phyloP scores from a whole-genome alignment of 23 tunicate species.

The Aplidium turbinatum region DNA sequence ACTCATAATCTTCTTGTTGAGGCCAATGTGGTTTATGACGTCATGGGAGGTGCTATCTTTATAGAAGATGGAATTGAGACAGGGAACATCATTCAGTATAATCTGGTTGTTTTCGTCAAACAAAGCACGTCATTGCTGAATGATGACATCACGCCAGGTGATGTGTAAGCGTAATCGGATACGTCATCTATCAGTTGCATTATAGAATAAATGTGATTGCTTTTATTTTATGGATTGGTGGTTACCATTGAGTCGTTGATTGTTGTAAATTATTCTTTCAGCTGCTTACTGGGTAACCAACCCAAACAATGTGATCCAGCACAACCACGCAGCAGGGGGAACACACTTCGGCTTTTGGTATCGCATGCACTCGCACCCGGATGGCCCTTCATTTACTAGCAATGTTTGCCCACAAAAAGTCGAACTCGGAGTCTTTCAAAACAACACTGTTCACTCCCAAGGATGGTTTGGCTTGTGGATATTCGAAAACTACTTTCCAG shows the following conservation, averaged over 20 bases:
- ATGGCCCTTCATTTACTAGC: conserved; percentile 81
- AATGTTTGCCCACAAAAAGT: conserved; percentile 73
- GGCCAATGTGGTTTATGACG: conserved; percentile 75
- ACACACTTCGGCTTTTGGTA: conserved; percentile 99
- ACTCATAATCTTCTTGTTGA: conserved; percentile 92
- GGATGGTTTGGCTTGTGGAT: conserved; percentile 99
- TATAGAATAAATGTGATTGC: too few relatives aligned
- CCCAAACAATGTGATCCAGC: conserved; percentile 78
- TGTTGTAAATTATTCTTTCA: background rate
- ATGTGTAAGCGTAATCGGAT: too few relatives aligned
- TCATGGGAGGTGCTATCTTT: conserved; percentile 94
- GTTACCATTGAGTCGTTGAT: too few relatives aligned
- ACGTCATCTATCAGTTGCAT: too few relatives aligned
- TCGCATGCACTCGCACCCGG: conserved; percentile 90
- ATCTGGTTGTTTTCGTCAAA: conserved; percentile 79
- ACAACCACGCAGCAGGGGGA: conserved; percentile 98
- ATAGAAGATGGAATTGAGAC: conserved; percentile 99
- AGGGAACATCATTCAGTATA: conserved; percentile 71
- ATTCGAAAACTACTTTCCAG: conserved; percentile 56
- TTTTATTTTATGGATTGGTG: too few relatives aligned
- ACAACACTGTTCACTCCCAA: conserved; percentile 97
- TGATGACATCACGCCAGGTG: conserved; percentile 94
- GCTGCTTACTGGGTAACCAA: conserved; percentile 98
- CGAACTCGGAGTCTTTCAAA: conserved; percentile 65
- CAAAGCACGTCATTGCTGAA: conserved; percentile 91